Base-by-base conservation (phyloP, 2,888 invertebrate genomes). In the Nebria salina region DNA sequence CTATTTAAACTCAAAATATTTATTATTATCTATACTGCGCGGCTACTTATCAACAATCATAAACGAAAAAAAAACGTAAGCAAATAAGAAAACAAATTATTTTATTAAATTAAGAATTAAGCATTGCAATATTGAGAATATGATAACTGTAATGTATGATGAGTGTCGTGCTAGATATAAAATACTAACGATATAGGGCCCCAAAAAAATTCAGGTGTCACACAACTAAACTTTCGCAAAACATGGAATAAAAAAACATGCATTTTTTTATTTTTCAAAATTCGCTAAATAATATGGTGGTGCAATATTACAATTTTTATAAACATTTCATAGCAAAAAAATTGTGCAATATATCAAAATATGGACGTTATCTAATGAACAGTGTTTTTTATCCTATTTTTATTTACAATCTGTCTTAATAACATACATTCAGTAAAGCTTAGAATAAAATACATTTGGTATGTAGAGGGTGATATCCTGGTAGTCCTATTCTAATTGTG, bases 281-380 rank as follows among this genome's bases (percentile, higher is more conserved):
- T 34, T 70, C n/a, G 26, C 70, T 25, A 70, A 15, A 34, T 70
- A 20, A 70, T 70, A 25, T 26, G 25, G 34, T 70, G 26, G n/a
- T 79, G 75, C 25, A 43, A 74, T 65, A 74, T 66, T 65, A 66
- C 13, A 68, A 7, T 5, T 13, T 73, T 9, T 41, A 34, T 26
- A 54, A 65, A 79, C 43, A 15, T 70, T 65, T 20, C 34, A 34
- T 34, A 34, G 4, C 34, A 20, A 8, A 81, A 65, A 81, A 81
- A n/a, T 15, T 76, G 8, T 81, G 76, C 20, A 66, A 42, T 42
- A 65, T 76, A 1, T n/a, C 65, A 11, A 72, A 73, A 81, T 66
- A 54, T 8, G 66, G 43, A n/a, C 41, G 13, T 65, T 20, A 54
- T n/a, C 13, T 54, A 13, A 8, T 54, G 7, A n/a, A 25, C 13